Conservation (phyloP, 2,113 vertebrate genomes). For the Octodon degus region DNA sequence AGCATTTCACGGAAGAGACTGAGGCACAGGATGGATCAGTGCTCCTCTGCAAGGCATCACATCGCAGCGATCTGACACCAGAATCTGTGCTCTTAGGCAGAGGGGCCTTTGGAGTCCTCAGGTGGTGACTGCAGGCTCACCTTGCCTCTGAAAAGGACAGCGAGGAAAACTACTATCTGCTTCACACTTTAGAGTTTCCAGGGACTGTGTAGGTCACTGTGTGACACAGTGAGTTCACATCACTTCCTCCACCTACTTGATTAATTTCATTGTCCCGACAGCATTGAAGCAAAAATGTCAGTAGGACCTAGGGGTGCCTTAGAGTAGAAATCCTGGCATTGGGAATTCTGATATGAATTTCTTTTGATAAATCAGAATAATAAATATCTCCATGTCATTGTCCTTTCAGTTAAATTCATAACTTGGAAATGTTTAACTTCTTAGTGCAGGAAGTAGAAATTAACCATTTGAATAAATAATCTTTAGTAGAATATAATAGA, state of each 20-base stretch:
- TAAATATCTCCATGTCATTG: not conserved
- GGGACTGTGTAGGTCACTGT: not conserved
- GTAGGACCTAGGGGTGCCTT: not conserved
- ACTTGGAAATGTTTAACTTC: conserved; percentile 26
- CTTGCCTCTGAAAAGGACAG: not conserved
- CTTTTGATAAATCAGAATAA: not conserved
- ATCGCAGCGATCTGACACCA: not conserved
- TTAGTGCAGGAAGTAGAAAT: not conserved
- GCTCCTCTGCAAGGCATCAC: not conserved
- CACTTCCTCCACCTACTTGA: not conserved
- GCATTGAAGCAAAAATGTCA: not conserved
- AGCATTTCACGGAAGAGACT: not conserved
- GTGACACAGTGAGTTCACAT: not conserved
- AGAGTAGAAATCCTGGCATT: not conserved
- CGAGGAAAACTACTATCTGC: not conserved
- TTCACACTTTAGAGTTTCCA: not conserved
- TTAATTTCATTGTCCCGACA: not conserved
- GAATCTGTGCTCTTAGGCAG: not conserved
- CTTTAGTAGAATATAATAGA: not conserved
- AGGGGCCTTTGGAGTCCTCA: not conserved
- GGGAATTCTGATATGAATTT: not conserved
- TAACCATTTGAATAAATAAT: conserved; percentile 20
- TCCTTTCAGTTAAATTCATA: conserved; percentile 4
- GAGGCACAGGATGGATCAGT: not conserved
- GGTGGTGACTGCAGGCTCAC: not conserved